These are phyloP conservation scores for Byasa hedistus DNA, from an alignment of 2,888 invertebrate species.

Conservation along the genomic window DNA sequence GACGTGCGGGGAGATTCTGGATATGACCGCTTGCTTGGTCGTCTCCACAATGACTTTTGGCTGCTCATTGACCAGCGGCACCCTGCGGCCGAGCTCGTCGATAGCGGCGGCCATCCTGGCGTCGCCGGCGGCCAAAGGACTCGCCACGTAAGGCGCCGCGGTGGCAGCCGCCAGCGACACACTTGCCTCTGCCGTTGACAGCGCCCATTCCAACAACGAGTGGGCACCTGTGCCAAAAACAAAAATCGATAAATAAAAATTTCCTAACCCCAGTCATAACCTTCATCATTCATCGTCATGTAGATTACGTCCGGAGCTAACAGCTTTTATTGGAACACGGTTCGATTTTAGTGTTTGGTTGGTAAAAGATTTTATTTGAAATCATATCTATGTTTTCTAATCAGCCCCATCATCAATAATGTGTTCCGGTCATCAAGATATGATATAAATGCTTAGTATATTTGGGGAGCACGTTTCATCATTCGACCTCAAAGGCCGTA, in stretches of 20 bases:
- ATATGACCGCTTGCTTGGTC: slow-evolving; percentile 80
- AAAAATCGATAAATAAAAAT: not conserved
- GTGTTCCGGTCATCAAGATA: too few species aligned
- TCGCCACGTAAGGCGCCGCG: slow-evolving; percentile 81
- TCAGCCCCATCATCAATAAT: too few species aligned
- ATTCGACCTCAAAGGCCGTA: too few species aligned
- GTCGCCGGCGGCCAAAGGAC: slow-evolving; percentile 78
- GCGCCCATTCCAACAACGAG: slow-evolving; percentile 84
- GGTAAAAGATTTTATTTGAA: too few species aligned
- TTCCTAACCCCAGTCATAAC: not conserved
- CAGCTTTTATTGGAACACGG: too few species aligned
- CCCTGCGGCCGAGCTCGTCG: slow-evolving; percentile 82
- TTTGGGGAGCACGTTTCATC: too few species aligned
- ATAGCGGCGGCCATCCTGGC: slow-evolving; percentile 83
- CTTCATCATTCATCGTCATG: too few species aligned
- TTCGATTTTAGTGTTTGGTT: too few species aligned
- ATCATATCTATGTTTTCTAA: too few species aligned
- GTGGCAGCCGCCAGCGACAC: slow-evolving; percentile 82
- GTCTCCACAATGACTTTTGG: slow-evolving; percentile 80
- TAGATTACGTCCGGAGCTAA: too few species aligned
- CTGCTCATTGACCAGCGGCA: slow-evolving; percentile 84
- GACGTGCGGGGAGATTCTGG: slow-evolving; percentile 78
- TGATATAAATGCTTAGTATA: too few species aligned
- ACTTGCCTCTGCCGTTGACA: slow-evolving; percentile 83
- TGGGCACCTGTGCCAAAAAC: slow-evolving; percentile 75